phyloP scores from a whole-genome alignment of 2,888 invertebrate species.

The Drosophila neutralis region DNA sequence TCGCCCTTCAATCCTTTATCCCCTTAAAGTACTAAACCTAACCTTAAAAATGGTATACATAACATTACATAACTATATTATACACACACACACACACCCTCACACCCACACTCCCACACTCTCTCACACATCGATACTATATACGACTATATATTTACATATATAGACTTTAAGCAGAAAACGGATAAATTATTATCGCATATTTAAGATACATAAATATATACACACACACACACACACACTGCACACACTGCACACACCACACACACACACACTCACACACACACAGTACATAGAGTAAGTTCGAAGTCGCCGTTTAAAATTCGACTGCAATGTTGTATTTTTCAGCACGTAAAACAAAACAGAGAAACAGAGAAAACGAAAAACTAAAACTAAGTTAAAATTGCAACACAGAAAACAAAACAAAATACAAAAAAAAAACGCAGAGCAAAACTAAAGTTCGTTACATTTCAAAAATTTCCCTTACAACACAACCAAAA shows the following conservation, averaged over 20 bases:
- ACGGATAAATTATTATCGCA: constrained; percentile 37
- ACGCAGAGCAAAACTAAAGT: constrained; percentile 42
- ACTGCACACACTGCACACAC: constrained; percentile 1
- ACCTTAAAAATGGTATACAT: constrained; percentile 16
- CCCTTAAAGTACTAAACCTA: constrained; percentile 17
- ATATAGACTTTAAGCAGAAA: constrained; percentile 62
- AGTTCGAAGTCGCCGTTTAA: constrained; percentile 15
- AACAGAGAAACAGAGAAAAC: constrained; percentile 10
- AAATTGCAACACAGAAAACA: constrained; percentile 4
- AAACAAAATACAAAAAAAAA: constrained; percentile 10
- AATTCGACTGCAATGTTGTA: constrained; percentile 73
- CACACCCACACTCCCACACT: constrained; percentile 1
- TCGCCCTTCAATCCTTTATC: constrained; percentile 1
- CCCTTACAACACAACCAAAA: constrained; percentile 18
- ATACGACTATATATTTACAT: constrained; percentile 62
- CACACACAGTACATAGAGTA: constrained; percentile 19
- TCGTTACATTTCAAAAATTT: constrained; percentile 55
- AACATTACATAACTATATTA: constrained; percentile 3
- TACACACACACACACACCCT: constrained; percentile 6
- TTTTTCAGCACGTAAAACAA: constrained; percentile 65
- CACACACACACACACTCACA: background rate
- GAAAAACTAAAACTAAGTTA: constrained; percentile 38
- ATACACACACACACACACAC: constrained; percentile 17
- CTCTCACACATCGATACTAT: constrained; percentile 18
- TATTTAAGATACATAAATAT: constrained; percentile 36